Evolutionary conservation across 2,888 invertebrate genomes (phyloP), one percentile per base, ranked within the genome.

Genomic region (Cheilosia variabilis): DNA sequence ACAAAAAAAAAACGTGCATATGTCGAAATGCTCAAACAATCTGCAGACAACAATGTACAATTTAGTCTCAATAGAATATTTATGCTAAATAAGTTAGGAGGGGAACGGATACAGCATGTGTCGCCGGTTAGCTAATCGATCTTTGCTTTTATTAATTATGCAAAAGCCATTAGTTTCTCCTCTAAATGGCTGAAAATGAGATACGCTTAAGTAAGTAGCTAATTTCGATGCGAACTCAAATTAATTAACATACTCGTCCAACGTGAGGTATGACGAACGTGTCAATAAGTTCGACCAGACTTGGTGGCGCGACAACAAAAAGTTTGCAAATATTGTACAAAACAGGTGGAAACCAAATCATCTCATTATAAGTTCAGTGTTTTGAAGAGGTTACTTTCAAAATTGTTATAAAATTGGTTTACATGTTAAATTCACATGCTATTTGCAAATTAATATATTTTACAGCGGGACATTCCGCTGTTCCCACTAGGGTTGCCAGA

Each of bases 81-180:
- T 53, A 66, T 43, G 41, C 41, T 24, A 53, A 43, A 53, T 53
- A 37, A 41, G 27, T 65, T 34, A 24, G 15, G 4, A 13, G 53
- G 53, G 43, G 41, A 68, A 55, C 27, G 17, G 53, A 27, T 31
- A 43, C 53, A 53, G 15, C 43, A 5, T 5, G 66, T 13, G 41
- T 53, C 17, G 53, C 43, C 13, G 27, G 72, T 34, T 45, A n/a
- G n/a, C 52, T 27, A 31, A 22, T 58, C 41, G 37, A 60, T 50
- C 24, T 47, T 37, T 69, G 58, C 34, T 47, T 34, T 69, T 58
- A 34, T 69, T 58, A 34, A 57, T 34, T 34, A 69, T 58, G 24
- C 34, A 34, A 69, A 37, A 69, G 47, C 58, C n/a, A 69, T 69
- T 58, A 57, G 27, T 34, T 41, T 19, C 50, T 27, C 13, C 27